A percentile compares a stretch with the other conserved stretches of the same genome.
These are phyloP conservation scores for Rhegmatorhina hoffmannsi DNA, from an alignment of 2,113 vertebrate genomes.

Conservation along the genomic window DNA sequence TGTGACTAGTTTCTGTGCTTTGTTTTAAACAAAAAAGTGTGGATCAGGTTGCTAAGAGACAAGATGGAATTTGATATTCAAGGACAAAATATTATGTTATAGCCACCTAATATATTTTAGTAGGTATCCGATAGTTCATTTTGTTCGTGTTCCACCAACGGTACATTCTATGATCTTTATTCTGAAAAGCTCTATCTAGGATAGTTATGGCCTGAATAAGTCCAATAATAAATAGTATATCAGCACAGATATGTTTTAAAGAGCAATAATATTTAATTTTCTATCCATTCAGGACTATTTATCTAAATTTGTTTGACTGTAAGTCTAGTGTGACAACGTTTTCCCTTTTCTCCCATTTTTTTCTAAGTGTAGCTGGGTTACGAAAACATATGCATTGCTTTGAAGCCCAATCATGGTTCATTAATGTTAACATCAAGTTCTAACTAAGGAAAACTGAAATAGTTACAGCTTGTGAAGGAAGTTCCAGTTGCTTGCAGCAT, in stretches of 20 bases:
- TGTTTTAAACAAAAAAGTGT: background rate
- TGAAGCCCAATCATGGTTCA: slow-evolving; percentile 42
- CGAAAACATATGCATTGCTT: slow-evolving; percentile 55
- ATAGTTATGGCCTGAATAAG: background rate
- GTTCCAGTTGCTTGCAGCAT: background rate
- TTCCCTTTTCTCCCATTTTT: slow-evolving; percentile 37
- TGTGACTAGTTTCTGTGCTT: background rate
- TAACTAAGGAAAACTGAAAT: slow-evolving; percentile 61
- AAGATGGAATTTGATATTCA: background rate
- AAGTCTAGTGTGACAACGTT: slow-evolving; percentile 45
- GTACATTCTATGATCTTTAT: background rate
- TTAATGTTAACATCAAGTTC: slow-evolving; percentile 21
- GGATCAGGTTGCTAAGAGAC: background rate
- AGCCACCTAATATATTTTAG: background rate
- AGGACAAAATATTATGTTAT: background rate
- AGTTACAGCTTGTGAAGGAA: slow-evolving; percentile 26
- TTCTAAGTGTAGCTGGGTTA: slow-evolving; percentile 38
- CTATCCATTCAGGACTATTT: background rate
- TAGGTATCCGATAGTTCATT: background rate
- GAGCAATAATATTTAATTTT: background rate
- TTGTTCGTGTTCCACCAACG: background rate
- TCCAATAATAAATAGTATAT: background rate
- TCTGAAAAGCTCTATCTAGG: background rate
- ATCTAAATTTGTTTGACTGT: background rate
- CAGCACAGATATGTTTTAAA: background rate